Base-by-base conservation (phyloP, 2,113 vertebrate genomes). In the Nymphicus hollandicus region DNA sequence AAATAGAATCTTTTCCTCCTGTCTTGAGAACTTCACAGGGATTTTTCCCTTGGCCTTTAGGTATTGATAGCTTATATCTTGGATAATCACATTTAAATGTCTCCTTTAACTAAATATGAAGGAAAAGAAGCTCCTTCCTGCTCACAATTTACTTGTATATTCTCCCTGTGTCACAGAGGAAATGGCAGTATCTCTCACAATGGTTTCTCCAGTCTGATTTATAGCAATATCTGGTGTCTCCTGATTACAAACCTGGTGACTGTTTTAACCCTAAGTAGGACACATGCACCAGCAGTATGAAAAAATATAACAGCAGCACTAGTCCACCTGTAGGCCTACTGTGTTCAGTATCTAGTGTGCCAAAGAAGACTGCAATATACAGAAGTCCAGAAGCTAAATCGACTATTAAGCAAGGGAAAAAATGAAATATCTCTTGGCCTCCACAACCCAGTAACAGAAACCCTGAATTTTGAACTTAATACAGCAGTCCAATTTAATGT, bases 11-110 rank as follows among this genome's bases (percentile, higher is more conserved):
- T 77, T 84, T 84, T 91, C 19, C 12, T 91, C 17, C 50, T 80
- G 25, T 73, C 58, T 84, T 52, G n/a, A 74, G 66, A 91, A 88
- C 74, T 94, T 96, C 78, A 85, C 22, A 53, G 46, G 28, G 44
- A 47, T 91, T 93, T 81, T 94, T 76, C 71, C 15, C 63, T 65
- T 91, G 72, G 28, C 46, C 64, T 92, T 94, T 89, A 66, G 63
- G n/a, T 83, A 71, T 37, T 83, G 79, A 52, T 76, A 70, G 50
- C 35, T 88, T 89, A 2, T 63, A 56, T 76, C n/a, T 58, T 70
- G 65, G 69, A 43, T 60, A 92, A 89, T 91, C 53, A 70, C 63
- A 77, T 94, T 83, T 93, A 85, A 91, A 89, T 93, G 81, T 83
- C 91, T 87, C 64, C 53, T 91, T 66, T 80, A 86, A 93, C 15